Evolutionary conservation across 2,113 vertebrate species (phyloP), one percentile per base, ranked within the genome.

Genomic region (Carlito syrichta): DNA sequence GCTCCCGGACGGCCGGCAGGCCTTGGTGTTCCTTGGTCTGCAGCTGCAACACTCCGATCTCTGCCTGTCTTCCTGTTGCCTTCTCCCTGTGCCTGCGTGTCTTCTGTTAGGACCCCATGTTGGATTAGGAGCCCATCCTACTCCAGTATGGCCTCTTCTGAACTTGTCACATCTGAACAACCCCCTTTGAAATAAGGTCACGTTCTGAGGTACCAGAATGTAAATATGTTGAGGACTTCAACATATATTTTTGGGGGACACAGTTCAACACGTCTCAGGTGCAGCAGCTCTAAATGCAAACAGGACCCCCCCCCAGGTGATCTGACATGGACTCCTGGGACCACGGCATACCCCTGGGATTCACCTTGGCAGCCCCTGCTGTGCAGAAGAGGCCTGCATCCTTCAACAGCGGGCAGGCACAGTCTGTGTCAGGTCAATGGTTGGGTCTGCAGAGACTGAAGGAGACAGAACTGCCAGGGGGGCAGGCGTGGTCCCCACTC

Each of bases 361-460:
- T 52, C n/a, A 20, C 10, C 40, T 50, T 5, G 3, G 35, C 7
- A 58, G 89, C 0, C 12, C 40, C 5, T 17, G 17, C 12, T 22
- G 13, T 0, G 1, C 50, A 32, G 50, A 48, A 3, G 35, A n/a
- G 32, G 38, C 19, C 73, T 8, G 22, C 6, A 4, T 7, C 1
- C 3, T 10, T 10, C 0, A 48, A 3, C 35, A 4, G 1, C 0
- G 2, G 45, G 25, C 20, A 4, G 3, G 85, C 43, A 4, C 0
- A 0, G 16, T 19, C 12, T 8, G 38, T 13, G 5, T 4, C 0
- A 6, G 45, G 27, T 1, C 0, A 6, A 16, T 0, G 2, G 30
- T n/a, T 48, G 27, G 52, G 78, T n/a, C 11, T 13, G 30, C 0
- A 0, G 27, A 60, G 22, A n/a, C 1, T 0, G 50, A 30, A 58